A percentile compares a stretch with the other conserved stretches of the same genome.
These are phyloP conservation scores for Nyctibius bracteatus DNA, from an alignment of 2,113 vertebrate genomes.

Conservation along the genomic window DNA sequence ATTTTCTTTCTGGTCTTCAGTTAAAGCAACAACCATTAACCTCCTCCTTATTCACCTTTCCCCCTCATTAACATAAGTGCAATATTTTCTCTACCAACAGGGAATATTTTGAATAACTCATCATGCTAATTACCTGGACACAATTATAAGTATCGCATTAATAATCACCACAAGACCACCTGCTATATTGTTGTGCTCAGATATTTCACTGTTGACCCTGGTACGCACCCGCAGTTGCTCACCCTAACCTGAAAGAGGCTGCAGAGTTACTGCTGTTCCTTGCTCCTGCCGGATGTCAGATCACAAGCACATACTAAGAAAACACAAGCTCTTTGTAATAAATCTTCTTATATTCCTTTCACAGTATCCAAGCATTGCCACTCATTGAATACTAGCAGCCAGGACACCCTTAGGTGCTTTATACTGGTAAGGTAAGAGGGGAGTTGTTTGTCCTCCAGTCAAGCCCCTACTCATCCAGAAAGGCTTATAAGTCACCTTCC, in stretches of 20 bases:
- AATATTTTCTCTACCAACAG: not conserved
- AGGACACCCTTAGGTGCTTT: not conserved
- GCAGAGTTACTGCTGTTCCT: not conserved
- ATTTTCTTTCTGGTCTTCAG: not conserved
- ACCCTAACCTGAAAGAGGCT: not conserved
- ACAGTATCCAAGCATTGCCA: not conserved
- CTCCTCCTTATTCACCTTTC: not conserved
- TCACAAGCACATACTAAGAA: not conserved
- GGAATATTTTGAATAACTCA: not conserved
- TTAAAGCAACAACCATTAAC: not conserved
- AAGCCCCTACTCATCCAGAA: not conserved
- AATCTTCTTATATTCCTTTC: not conserved
- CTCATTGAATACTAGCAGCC: not conserved
- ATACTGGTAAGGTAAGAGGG: not conserved
- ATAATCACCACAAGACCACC: not conserved
- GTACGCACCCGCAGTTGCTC: rapidly evolving
- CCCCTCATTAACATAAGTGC: not conserved
- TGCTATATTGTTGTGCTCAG: not conserved
- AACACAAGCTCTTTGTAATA: not conserved
- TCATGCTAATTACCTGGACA: not conserved
- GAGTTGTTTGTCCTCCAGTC: not conserved
- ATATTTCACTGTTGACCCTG: not conserved
- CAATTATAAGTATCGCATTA: not conserved
- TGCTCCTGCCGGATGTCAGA: not conserved
- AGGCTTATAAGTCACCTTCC: not conserved